These are phyloP conservation scores for Rhodophaea formosa DNA, from an alignment of 2,888 invertebrate genomes.

Conservation along the genomic window DNA sequence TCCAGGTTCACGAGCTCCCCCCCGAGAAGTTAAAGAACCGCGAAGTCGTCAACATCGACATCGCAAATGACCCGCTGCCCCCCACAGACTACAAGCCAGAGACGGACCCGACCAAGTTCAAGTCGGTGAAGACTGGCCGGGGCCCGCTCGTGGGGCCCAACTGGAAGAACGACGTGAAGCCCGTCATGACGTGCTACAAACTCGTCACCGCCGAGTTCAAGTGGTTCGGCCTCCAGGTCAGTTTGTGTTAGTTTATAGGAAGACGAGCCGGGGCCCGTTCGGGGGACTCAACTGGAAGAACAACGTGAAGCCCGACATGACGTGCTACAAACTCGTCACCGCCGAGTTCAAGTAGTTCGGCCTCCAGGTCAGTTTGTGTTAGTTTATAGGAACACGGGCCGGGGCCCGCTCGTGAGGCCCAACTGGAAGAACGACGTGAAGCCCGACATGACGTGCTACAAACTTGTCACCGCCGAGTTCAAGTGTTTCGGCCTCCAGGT, in stretches of 20 bases:
- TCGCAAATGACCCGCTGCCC: slow-evolving; percentile 93
- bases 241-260: slow-evolving; percentile 49
- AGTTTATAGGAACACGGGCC: slow-evolving; percentile 87
- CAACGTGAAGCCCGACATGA: slow-evolving; percentile 93
- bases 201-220: slow-evolving; percentile 98
- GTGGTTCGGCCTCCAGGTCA: slow-evolving; percentile 96
- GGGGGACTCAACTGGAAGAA: slow-evolving; percentile 89
- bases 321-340: slow-evolving; percentile 98
- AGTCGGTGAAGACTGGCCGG: slow-evolving; percentile 95
- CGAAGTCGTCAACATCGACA: slow-evolving; percentile 96
- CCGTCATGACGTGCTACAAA: slow-evolving; percentile 99
- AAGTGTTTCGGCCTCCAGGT: slow-evolving; percentile 98
- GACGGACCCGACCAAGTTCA: slow-evolving; percentile 85
- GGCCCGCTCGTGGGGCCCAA: slow-evolving; percentile 91
- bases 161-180: slow-evolving; percentile 89
- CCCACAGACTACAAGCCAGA: slow-evolving; percentile 92
- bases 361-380: slow-evolving; percentile 81
- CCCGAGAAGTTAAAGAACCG: slow-evolving; percentile 93
- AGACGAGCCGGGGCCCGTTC: slow-evolving; percentile 97
- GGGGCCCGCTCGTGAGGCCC: slow-evolving; percentile 91
- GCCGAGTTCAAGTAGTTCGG: slow-evolving; percentile 99
- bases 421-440: slow-evolving; percentile 89
- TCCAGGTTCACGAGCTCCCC: slow-evolving; percentile 94
- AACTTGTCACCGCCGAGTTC: slow-evolving; percentile 97
- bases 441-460: slow-evolving; percentile 99